Base-by-base conservation (phyloP, 2,113 vertebrate genomes). In the Ictidomys tridecemlineatus region DNA sequence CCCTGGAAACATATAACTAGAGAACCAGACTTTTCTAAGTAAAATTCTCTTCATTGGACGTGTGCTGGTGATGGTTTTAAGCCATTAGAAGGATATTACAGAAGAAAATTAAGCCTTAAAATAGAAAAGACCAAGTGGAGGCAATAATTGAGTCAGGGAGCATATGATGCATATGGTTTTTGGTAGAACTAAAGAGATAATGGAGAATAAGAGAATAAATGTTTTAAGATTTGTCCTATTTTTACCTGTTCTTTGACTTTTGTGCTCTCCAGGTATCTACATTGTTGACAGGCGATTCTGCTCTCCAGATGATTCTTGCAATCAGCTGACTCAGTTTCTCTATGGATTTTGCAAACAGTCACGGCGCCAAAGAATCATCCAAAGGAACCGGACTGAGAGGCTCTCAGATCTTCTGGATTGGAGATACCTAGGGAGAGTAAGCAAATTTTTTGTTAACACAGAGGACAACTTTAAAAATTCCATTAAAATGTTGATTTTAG, bases 301-400 rank as follows among this genome's bases (percentile, higher is more conserved):
- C 34, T 99, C 99, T 0, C 98, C 99, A 0, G 99, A 99, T 0
- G 99, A 99, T 90, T 99, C 99, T 0, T 99, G 99, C 93, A 99
- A 99, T 95, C 99, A 99, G 98, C 98, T 99, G 98, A 99, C 99
- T 65, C 99, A 99, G 98, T 99, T 99, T 98, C 99, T 99, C 95
- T 99, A 99, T 0, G 98, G 98, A 1, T 99, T 99, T 97, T 99
- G 99, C 95, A 99, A 99, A 98, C 99, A 99, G 98, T 99, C 99
- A 4, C 99, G 99, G 3, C 99, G 99, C 42, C 99, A 99, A 97
- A 99, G 99, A 90, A 99, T 99, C 97, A 99, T 99, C 96, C 99
- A 99, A 95, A 98, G 99, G 70, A 99, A 99, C 98, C 98, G 99
- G 79, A 99, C 99, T 0, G 99, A 99, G 97, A 99, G 99, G 69